Base-by-base conservation (phyloP, 2,113 vertebrate species). In the Catharus minimus region DNA sequence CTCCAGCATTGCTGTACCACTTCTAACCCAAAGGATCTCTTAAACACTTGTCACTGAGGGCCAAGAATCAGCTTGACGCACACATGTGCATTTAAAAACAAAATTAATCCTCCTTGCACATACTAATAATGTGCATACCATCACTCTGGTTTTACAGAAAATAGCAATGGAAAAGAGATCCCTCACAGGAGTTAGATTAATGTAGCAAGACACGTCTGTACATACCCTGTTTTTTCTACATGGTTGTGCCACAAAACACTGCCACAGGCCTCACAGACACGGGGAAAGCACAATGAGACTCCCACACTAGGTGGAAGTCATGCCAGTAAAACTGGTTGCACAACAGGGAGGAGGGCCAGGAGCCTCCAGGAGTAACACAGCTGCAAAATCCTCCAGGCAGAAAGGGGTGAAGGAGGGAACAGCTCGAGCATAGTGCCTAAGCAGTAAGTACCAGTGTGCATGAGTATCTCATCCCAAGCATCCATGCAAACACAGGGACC, bases 351-450 rank as follows among this genome's bases (percentile, higher is more conserved):
- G 49, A 87, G n/a, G 43, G 36, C 7, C n/a, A 27, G 56, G 21
- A 92, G 36, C 39, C 36, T 86, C 49, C 61, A 20, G 24, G 39
- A 36, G 44, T 85, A 74, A 82, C 39, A 19, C 9, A 27, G 44
- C 66, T 65, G 27, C 44, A 75, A 76, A 75, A 62, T 46, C 36
- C 9, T 3, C 21, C 0, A 1, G n/a, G 52, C 18, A 81, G 24
- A 61, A 17, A 55, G 15, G 15, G 28, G 50, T 18, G 77, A 53
- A 93, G 15, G 22, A 57, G 15, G 39, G 41, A 83, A 73, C 0
- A 0, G 55, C 21, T 64, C 0, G 0, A 65, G 55, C 24, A 57
- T 0, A 1, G 56, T 4, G 2, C 50, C 46, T 28, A 7, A 4
- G 6, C 28, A 52, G 27, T 28, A 28, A 28, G 50, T 28, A 39